Conservation (phyloP, 2,888 invertebrate species). For the Drosophila stalkeri region DNA sequence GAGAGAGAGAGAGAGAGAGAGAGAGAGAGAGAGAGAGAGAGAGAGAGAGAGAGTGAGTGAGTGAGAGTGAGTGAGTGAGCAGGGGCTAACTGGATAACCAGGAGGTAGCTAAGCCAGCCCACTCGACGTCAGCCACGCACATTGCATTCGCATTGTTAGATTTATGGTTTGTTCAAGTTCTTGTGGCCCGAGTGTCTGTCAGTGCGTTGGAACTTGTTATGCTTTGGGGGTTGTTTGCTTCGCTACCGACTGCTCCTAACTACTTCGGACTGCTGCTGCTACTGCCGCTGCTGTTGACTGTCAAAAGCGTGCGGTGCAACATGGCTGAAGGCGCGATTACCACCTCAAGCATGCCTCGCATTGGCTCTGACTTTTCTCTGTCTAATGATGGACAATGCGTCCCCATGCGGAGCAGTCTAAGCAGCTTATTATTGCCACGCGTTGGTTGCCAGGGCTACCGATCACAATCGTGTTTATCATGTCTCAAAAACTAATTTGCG, state of each 20-base stretch:
- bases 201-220: constrained; percentile 4
- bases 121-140: constrained; percentile 14
- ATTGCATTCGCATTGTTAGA: constrained; percentile 3
- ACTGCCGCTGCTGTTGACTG: not conserved
- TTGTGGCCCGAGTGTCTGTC: constrained; percentile 36
- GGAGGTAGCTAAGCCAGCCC: constrained; percentile 12
- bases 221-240: not conserved
- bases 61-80: not conserved
- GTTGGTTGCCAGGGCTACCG: constrained; percentile 1
- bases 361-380: constrained; percentile 34
- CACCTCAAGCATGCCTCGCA: constrained; percentile 1
- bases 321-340: not conserved
- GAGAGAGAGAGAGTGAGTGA: too few relatives aligned
- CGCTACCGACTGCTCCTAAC: not conserved
- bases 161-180: constrained; percentile 30
- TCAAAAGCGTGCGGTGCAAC: not conserved
- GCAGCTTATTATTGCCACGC: constrained; percentile 20
- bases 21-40: constrained; percentile 3
- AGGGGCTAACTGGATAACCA: constrained; percentile 7
- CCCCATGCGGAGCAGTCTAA: constrained; percentile 16
- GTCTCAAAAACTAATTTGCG: not conserved
- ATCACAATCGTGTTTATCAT: constrained; percentile 17
- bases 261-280: too few relatives aligned
- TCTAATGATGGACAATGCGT: constrained; percentile 38
- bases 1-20: not conserved